These are phyloP conservation scores for Brachypodius melanocephalos DNA, from an alignment of 2,113 vertebrate genomes.

Conservation along the genomic window DNA sequence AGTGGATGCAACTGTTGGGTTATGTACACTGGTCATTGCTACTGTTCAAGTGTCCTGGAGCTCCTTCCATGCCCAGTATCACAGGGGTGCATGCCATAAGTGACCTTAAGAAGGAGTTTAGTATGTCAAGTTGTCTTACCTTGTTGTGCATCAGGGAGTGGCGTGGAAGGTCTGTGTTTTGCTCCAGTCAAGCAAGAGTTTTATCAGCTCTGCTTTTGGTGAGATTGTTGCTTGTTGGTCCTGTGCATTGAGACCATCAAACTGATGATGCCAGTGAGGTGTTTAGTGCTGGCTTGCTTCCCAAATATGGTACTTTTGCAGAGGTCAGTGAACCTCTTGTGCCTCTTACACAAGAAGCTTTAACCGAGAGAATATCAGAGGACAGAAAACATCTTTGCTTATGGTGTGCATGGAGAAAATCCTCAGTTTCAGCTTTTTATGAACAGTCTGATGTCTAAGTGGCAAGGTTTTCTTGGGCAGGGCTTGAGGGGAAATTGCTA, in stretches of 20 bases:
- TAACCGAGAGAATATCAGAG: not conserved
- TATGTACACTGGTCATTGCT: not conserved
- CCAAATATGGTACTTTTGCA: not conserved
- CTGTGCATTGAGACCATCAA: fast-evolving
- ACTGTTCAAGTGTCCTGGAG: not conserved
- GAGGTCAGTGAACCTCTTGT: not conserved
- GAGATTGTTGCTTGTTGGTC: not conserved
- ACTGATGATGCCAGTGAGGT: not conserved
- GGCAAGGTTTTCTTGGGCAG: not conserved
- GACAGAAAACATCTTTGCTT: not conserved
- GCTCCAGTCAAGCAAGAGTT: not conserved
- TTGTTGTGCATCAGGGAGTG: not conserved
- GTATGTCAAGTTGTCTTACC: not conserved
- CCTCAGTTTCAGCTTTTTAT: not conserved
- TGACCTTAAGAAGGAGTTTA: not conserved
- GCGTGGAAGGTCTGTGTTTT: not conserved
- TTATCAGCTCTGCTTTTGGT: not conserved
- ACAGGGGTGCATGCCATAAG: not conserved
- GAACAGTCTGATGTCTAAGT: not conserved
- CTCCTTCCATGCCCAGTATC: not conserved
- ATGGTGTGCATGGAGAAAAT: not conserved
- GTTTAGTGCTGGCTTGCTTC: not conserved
- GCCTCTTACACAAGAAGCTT: not conserved
- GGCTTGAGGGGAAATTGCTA: not conserved
- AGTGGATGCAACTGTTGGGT: not conserved